Conservation (phyloP, 2,113 vertebrate species). For the Neomonachus schauinslandi region DNA sequence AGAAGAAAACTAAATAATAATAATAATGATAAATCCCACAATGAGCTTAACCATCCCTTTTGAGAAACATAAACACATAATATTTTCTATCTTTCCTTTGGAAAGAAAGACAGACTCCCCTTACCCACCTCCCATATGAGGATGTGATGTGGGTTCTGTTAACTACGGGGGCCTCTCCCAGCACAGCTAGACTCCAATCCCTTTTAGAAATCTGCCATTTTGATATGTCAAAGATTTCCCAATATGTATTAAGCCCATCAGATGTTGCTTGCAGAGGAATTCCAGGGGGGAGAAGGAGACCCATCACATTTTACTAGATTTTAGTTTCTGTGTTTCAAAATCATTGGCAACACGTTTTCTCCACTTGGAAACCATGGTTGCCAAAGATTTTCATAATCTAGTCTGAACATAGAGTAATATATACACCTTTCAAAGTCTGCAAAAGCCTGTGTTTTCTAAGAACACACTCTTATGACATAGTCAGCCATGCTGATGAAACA, state of each 20-base stretch:
- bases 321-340: not conserved
- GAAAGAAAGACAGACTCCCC: not conserved
- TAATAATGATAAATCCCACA: not conserved
- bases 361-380: constrained; percentile 35
- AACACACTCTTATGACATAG: not conserved
- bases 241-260: not conserved
- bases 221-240: not conserved
- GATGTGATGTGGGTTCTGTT: accelerated
- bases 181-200: too few relatives aligned
- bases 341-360: not conserved
- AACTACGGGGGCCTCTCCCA: not conserved
- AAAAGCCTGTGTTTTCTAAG: constrained; percentile 28
- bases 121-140: not conserved
- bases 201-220: not conserved
- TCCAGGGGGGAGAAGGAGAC: not conserved
- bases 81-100: not conserved
- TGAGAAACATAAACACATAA: not conserved
- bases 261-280: not conserved
- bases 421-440: not conserved
- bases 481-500: not conserved
- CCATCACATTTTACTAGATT: not conserved
- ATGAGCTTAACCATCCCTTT: not conserved
- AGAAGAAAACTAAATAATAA: not conserved
- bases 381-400: constrained; percentile 40
- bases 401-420: not conserved